Percentiles rank a stretch among this genome's conserved stretches.
These are phyloP conservation scores for Crotalus tigris DNA, from an alignment of 2,113 vertebrate genomes.

Conservation along the genomic window DNA sequence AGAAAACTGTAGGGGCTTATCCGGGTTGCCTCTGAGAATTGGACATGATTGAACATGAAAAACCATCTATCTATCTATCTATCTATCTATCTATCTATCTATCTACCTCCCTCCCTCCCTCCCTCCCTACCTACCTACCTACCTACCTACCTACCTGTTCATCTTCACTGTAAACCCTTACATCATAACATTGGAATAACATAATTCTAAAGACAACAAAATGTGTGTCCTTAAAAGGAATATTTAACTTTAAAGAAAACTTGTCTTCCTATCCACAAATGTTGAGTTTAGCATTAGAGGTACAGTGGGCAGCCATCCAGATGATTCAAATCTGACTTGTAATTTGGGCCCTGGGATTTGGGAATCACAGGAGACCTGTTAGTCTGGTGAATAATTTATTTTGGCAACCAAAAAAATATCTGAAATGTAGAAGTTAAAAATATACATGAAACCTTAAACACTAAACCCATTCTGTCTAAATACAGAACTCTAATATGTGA, in stretches of 20 bases:
- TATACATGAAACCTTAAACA: not conserved
- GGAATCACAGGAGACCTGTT: conserved; percentile 1
- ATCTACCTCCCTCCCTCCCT: too few species aligned
- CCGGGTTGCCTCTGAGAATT: not conserved
- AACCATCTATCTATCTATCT: not conserved
- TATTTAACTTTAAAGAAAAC: not conserved
- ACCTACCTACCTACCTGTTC: not conserved
- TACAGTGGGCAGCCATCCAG: not conserved
- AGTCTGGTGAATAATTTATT: conserved; percentile 5
- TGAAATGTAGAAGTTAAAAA: not conserved
- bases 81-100: not conserved
- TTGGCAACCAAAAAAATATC: not conserved
- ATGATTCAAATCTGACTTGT: conserved; percentile 10
- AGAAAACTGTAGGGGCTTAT: not conserved
- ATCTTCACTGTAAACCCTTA: not conserved
- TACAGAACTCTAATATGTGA: not conserved
- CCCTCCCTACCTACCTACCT: too few species aligned
- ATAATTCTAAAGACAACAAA: not conserved
- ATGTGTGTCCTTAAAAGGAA: not conserved
- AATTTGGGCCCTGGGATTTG: conserved; percentile 8
- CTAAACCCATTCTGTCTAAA: not conserved
- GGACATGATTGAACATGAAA: not conserved
- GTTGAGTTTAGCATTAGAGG: conserved; percentile 2
- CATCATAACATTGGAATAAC: rapidly evolving
- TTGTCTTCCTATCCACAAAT: not conserved